Conservation (phyloP, 92 coral and sea anemone species). For the Pocillopora meandrina region DNA sequence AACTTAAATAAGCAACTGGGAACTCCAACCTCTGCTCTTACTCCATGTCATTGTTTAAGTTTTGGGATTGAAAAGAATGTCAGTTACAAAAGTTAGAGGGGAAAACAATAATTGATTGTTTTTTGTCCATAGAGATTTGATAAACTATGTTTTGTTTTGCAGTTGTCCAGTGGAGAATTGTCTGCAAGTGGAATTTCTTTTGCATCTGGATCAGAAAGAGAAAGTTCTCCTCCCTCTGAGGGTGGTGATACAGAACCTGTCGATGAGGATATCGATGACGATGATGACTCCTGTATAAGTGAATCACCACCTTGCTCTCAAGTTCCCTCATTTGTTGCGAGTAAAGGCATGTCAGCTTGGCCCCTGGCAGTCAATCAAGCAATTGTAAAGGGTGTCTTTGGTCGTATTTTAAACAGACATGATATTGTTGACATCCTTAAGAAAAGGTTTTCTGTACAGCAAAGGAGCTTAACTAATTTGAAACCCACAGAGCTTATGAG, state of each 20-base stretch:
- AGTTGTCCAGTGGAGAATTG: conserved; percentile 26
- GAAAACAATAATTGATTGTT: conserved; percentile 19
- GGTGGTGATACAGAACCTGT: conserved; percentile 46
- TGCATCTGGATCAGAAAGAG: conserved; percentile 41
- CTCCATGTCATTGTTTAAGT: conserved; percentile 33
- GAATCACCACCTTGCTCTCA: conserved; percentile 41
- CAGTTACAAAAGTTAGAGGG: conserved; percentile 34
- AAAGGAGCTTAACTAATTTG: conserved; percentile 32
- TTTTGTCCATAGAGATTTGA: conserved; percentile 25
- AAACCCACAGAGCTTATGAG: conserved; percentile 44
- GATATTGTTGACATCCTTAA: conserved; percentile 38
- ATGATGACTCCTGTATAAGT: conserved; percentile 31
- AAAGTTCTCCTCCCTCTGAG: conserved; percentile 31
- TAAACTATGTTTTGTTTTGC: conserved; percentile 26
- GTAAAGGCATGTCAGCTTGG: conserved; percentile 11
- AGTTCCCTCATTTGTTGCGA: conserved; percentile 22
- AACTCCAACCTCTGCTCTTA: conserved; percentile 20
- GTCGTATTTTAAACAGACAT: conserved; percentile 36
- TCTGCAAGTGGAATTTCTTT: conserved; percentile 42
- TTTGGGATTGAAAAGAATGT: conserved; percentile 37
- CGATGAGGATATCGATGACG: conserved; percentile 40
- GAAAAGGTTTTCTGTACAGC: conserved; percentile 46
- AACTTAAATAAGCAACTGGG: conserved; percentile 29
- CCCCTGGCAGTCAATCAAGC: conserved; percentile 42
- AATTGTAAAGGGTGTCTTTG: conserved; percentile 53